Conservation (phyloP, 1,140 invertebrate species). For the Macrostomum lignano region DNA sequence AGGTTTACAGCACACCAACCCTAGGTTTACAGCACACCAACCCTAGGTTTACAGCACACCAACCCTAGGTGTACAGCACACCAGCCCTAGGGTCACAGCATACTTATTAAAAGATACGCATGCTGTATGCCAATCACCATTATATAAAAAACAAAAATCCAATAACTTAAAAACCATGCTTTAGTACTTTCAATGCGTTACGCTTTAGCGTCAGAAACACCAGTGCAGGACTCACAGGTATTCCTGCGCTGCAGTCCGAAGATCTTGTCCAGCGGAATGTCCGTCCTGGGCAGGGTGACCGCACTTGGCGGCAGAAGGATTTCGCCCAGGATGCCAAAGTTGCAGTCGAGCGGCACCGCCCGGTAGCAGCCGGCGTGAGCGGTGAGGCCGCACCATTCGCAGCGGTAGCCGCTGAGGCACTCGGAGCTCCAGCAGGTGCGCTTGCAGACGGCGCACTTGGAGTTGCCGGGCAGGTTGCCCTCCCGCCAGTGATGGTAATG, state of each 20-base stretch:
- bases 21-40: no score
- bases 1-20: no score
- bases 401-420: slow-evolving; percentile 64
- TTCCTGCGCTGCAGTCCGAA: slow-evolving; percentile 12
- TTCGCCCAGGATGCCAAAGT: slow-evolving; percentile 74
- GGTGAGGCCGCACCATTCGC: slow-evolving; percentile 96
- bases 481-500: slow-evolving; percentile 81
- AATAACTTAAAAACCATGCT: no score
- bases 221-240: slow-evolving; percentile 1
- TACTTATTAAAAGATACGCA: no score
- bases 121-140: no score
- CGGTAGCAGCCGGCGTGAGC: slow-evolving; percentile 71
- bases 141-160: no score
- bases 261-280: slow-evolving; percentile 69
- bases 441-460: slow-evolving; percentile 80
- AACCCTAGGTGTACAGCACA: no score
- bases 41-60: no score
- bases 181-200: no score
- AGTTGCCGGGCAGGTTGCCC: slow-evolving; percentile 73
- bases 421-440: slow-evolving; percentile 89
- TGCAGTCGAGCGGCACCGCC: slow-evolving; percentile 60
- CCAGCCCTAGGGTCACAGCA: no score
- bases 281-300: slow-evolving; percentile 82
- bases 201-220: no score
- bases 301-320: slow-evolving; percentile 76